These are phyloP conservation scores for Agonopterix subpropinquella DNA, from an alignment of 2,888 invertebrate species.

Conservation along the genomic window DNA sequence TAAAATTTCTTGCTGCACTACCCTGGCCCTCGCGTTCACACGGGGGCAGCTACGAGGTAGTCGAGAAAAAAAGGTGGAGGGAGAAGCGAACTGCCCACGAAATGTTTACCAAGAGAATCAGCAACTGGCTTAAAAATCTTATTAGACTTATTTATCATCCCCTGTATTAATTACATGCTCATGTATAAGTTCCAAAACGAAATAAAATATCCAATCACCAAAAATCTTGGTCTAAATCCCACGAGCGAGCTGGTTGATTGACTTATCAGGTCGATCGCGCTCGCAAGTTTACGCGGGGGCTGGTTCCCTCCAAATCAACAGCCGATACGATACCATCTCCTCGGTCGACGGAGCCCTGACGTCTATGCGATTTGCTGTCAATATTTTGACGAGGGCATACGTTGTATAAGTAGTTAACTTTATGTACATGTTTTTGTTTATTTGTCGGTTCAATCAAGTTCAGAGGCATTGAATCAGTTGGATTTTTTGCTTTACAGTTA, in stretches of 20 bases:
- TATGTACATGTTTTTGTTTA: not conserved
- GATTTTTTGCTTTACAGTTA: too few relatives aligned
- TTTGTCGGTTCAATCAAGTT: too few relatives aligned
- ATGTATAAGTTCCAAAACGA: not conserved
- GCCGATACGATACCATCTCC: constrained; percentile 55
- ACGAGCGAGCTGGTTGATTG: constrained; percentile 33
- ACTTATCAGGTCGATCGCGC: constrained; percentile 51
- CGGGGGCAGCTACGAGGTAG: too few relatives aligned
- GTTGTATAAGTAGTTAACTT: constrained; percentile 2
- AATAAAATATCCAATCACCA: constrained; percentile 17
- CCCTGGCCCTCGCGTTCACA: too few relatives aligned
- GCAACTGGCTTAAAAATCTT: too few relatives aligned
- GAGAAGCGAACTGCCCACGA: too few relatives aligned
- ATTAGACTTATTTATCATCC: too few relatives aligned
- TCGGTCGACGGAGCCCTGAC: constrained; percentile 29
- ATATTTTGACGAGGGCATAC: constrained; percentile 49
- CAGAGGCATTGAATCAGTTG: too few relatives aligned
- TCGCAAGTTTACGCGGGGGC: constrained; percentile 43
- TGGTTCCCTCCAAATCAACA: constrained; percentile 43
- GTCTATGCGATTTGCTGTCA: constrained; percentile 30
- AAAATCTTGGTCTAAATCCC: constrained; percentile 25
- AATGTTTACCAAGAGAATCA: too few relatives aligned
- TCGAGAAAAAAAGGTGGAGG: too few relatives aligned
- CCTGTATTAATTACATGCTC: too few relatives aligned
- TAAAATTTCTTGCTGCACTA: too few relatives aligned